phyloP scores from a whole-genome alignment of 2,888 invertebrate genomes.

The Nudaria mundana region DNA sequence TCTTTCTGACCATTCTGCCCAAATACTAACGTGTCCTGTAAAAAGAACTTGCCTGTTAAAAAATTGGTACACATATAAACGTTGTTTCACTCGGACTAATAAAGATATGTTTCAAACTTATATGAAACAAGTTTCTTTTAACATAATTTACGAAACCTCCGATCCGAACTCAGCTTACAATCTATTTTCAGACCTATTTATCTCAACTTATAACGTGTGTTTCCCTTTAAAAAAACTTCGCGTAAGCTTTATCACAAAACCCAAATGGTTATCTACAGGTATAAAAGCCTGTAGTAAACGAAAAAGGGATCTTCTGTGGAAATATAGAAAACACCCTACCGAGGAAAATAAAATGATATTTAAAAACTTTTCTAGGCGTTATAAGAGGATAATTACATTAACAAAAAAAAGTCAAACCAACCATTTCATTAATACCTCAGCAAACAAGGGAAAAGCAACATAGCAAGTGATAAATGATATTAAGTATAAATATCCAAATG shows the following conservation, averaged over 20 bases:
- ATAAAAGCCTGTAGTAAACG: slow-evolving; percentile 2
- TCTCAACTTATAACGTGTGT: slow-evolving; percentile 1
- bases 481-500: neutral
- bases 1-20: neutral
- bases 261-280: slow-evolving; percentile 2
- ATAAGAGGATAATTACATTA: neutral
- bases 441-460: slow-evolving; percentile 8
- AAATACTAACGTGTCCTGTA: neutral
- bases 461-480: slow-evolving; percentile 8
- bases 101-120: neutral
- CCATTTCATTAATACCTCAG: slow-evolving; percentile 2
- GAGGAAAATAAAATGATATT: neutral
- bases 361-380: slow-evolving; percentile 1
- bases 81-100: neutral
- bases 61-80: slow-evolving; percentile 3
- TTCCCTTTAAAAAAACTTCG: neutral
- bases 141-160: neutral
- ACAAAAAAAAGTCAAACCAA: slow-evolving; percentile 4
- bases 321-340: slow-evolving; percentile 1
- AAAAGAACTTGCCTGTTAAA: neutral
- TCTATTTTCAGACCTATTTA: slow-evolving; percentile 1
- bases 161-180: slow-evolving; percentile 1
- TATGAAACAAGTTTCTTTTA: neutral
- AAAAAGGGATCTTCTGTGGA: slow-evolving; percentile 4
- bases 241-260: neutral